Conservation (phyloP, 2,113 vertebrate genomes). For the Cinclus cinclus region DNA sequence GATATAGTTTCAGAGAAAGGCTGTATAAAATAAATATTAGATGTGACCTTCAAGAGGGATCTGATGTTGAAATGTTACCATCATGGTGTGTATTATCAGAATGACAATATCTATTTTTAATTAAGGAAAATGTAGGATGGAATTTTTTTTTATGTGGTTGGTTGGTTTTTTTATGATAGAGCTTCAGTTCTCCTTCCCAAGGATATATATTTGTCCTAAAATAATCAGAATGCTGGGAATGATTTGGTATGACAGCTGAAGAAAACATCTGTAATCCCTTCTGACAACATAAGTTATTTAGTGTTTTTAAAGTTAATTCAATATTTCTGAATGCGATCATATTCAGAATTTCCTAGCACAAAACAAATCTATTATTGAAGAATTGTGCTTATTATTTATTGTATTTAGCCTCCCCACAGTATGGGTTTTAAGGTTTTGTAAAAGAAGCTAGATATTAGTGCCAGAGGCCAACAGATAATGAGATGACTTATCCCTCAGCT, state of each 20-base stretch:
- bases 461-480: constrained; percentile 25
- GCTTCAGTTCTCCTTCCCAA: not conserved
- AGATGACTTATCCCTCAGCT: not conserved
- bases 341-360: not conserved
- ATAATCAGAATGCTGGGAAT: not conserved
- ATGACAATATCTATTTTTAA: not conserved
- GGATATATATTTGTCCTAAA: not conserved
- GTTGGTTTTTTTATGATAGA: not conserved
- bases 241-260: not conserved
- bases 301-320: not conserved
- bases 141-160: not conserved
- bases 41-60: not conserved
- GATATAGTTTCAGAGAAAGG: not conserved
- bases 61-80: not conserved
- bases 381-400: constrained; percentile 4
- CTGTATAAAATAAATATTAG: not conserved
- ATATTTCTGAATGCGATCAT: not conserved
- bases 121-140: not conserved
- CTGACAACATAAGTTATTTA: not conserved
- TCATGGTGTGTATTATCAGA: not conserved
- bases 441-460: not conserved
- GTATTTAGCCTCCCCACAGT: not conserved
- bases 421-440: not conserved
- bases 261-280: constrained; percentile 8
- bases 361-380: not conserved